These are phyloP conservation scores for Gasteruption jaculator DNA, from an alignment of 2,888 invertebrate species.

Conservation along the genomic window DNA sequence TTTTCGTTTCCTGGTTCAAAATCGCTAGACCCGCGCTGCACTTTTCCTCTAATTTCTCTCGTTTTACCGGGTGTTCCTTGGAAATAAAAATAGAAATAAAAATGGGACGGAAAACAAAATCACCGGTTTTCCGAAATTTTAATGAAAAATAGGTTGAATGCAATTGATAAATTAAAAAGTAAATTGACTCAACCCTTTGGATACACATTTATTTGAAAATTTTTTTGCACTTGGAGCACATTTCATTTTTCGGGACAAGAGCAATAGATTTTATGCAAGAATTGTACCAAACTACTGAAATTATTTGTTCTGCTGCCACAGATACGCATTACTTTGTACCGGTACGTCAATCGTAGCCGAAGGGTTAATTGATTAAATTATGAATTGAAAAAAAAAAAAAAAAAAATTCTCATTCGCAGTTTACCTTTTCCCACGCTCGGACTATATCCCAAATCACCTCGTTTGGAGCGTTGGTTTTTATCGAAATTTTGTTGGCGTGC, in stretches of 20 bases:
- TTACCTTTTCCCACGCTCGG: conserved; percentile 67
- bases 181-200: too few relatives aligned
- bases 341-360: too few relatives aligned
- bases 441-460: conserved; percentile 89
- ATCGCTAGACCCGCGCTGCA: conserved; percentile 57
- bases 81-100: conserved; percentile 6
- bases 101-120: too few relatives aligned
- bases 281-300: background rate
- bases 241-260: too few relatives aligned
- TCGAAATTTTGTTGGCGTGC: conserved; percentile 80
- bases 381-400: background rate
- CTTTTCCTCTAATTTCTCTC: conserved; percentile 57
- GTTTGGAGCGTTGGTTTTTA: conserved; percentile 91
- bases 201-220: too few relatives aligned
- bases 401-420: background rate
- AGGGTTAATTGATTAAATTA: too few relatives aligned
- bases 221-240: too few relatives aligned
- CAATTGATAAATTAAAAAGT: conserved; percentile 1
- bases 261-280: too few relatives aligned
- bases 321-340: background rate
- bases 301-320: too few relatives aligned
- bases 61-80: conserved; percentile 60
- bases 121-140: too few relatives aligned
- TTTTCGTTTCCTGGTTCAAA: conserved; percentile 55
- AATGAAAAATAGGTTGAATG: background rate